phyloP scores from a whole-genome alignment of 2,888 invertebrate species.

The Drosophila pullipes region DNA sequence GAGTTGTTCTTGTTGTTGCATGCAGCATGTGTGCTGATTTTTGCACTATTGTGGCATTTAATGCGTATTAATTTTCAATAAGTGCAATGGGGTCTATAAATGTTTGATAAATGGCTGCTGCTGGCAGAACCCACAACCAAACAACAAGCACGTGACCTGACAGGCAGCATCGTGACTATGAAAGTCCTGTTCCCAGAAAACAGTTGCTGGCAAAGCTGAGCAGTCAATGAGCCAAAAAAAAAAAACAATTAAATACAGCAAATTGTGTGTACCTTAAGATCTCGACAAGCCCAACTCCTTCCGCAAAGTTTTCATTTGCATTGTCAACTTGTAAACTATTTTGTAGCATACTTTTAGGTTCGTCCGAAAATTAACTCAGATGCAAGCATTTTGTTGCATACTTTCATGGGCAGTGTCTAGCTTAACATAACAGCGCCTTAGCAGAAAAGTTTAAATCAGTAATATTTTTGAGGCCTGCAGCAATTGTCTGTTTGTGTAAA shows the following conservation, averaged over 20 bases:
- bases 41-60: constrained; percentile 68
- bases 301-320: not conserved
- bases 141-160: constrained; percentile 45
- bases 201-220: constrained; percentile 5
- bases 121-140: constrained; percentile 16
- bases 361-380: accelerated
- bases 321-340: not conserved
- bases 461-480: not conserved
- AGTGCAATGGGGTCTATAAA: constrained; percentile 68
- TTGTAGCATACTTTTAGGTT: constrained; percentile 12
- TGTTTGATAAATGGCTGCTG: constrained; percentile 69
- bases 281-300: not conserved
- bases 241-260: not conserved
- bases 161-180: constrained; percentile 21
- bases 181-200: constrained; percentile 10
- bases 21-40: constrained; percentile 73
- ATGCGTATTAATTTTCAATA: constrained; percentile 79
- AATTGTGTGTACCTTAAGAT: not conserved
- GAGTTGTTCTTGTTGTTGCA: constrained; percentile 12
- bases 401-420: not conserved
- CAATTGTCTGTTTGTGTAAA: not conserved
- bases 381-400: not conserved
- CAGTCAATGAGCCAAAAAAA: not conserved
- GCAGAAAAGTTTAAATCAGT: constrained; percentile 1
- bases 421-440: not conserved